phyloP scores from a whole-genome alignment of 2,113 vertebrate genomes.

The Rhabdornis inornatus region DNA sequence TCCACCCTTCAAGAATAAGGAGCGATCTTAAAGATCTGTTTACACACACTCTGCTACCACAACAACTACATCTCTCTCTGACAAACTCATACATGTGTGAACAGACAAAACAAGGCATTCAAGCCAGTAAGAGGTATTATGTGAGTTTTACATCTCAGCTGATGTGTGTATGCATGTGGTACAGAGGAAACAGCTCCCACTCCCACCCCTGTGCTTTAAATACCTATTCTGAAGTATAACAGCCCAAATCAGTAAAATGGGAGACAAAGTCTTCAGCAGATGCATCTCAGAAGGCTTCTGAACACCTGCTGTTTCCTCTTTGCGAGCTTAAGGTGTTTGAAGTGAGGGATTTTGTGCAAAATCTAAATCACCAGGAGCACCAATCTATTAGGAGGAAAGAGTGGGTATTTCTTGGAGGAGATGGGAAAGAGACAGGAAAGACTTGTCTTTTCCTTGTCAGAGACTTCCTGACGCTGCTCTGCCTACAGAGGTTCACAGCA shows the following conservation, averaged over 20 bases:
- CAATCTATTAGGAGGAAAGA: not conserved
- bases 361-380: not conserved
- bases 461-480: not conserved
- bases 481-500: not conserved
- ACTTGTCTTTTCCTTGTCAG: not conserved
- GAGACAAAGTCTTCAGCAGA: conserved; percentile 33
- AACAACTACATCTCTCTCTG: not conserved
- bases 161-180: not conserved
- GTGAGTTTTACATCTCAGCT: not conserved
- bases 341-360: not conserved
- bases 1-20: not conserved
- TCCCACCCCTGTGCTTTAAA: conserved; percentile 43
- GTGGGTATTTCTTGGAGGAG: not conserved
- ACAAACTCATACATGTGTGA: not conserved
- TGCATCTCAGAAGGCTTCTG: not conserved
- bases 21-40: not conserved
- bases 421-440: not conserved
- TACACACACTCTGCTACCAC: not conserved
- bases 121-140: not conserved
- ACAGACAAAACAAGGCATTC: not conserved
- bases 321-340: not conserved
- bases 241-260: not conserved
- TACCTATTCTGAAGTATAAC: conserved; percentile 8
- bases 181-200: conserved; percentile 30
- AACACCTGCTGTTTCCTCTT: conserved; percentile 33